phyloP scores from a whole-genome alignment of 2,113 vertebrate species.

The Rousettus leschenaultii region DNA sequence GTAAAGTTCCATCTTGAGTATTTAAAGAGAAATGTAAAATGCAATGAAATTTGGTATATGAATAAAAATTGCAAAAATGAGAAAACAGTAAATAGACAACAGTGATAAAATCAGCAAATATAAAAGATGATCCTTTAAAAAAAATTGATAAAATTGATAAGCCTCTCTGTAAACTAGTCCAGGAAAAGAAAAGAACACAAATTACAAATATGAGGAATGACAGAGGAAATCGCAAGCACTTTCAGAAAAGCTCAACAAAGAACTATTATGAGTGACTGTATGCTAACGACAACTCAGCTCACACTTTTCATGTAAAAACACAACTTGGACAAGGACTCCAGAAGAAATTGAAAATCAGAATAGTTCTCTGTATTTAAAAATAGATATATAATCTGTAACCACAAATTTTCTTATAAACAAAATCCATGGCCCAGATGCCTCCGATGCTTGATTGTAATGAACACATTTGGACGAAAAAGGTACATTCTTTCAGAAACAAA shows the following conservation, averaged over 20 bases:
- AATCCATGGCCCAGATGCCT: not conserved
- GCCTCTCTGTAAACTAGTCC: not conserved
- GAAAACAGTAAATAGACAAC: not conserved
- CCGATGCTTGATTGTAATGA: not conserved
- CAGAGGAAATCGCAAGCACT: not conserved
- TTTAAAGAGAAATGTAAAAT: not conserved
- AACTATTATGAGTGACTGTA: not conserved
- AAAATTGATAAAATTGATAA: not conserved
- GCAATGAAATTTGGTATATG: accelerated
- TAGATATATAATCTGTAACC: not conserved
- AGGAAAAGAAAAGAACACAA: not conserved
- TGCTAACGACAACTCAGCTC: not conserved
- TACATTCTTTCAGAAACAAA: not conserved
- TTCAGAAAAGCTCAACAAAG: not conserved
- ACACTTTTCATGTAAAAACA: not conserved
- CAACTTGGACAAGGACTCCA: not conserved
- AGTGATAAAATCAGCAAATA: not conserved
- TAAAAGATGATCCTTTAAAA: not conserved
- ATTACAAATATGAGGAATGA: not conserved
- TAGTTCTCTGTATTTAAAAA: not conserved
- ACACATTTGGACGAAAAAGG: not conserved
- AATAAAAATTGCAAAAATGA: not conserved
- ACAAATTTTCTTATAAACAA: not conserved
- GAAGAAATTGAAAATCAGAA: not conserved
- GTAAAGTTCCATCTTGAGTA: not conserved